A percentile compares a stretch with the other conserved stretches of the same genome.
phyloP scores from a whole-genome alignment of 2,888 invertebrate species.

The Drosophila ezoana region DNA sequence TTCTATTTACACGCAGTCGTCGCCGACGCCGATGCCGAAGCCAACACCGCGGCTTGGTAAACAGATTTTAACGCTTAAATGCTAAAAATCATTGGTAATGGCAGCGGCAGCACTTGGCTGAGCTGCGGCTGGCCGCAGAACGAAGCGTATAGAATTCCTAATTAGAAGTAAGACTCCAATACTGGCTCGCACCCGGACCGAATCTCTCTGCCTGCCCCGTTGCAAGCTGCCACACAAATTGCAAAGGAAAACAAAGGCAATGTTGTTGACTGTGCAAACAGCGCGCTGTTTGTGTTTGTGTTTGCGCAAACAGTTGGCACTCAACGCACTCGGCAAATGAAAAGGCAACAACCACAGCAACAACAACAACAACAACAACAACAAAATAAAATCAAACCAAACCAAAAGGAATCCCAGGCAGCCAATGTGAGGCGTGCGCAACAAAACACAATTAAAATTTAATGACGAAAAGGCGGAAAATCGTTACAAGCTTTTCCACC shows the following conservation, averaged over 20 bases:
- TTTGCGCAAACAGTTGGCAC: constrained; percentile 78
- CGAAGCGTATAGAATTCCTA: constrained; percentile 78
- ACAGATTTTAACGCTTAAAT: constrained; percentile 80
- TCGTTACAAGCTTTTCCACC: constrained; percentile 36
- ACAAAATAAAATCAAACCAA: constrained; percentile 46
- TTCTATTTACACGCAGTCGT: constrained; percentile 70
- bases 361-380: constrained; percentile 9
- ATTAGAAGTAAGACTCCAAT: constrained; percentile 78
- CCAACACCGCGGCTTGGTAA: constrained; percentile 45
- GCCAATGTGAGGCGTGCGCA: constrained; percentile 44
- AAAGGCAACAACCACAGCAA: constrained; percentile 5
- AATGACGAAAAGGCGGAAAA: constrained; percentile 79
- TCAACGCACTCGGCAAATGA: constrained; percentile 48
- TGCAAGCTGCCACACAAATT: constrained; percentile 75
- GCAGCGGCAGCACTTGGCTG: constrained; percentile 16
- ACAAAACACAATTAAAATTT: constrained; percentile 77
- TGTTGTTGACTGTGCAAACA: constrained; percentile 65
- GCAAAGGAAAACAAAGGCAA: constrained; percentile 76
- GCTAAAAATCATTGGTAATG: constrained; percentile 70
- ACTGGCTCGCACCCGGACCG: constrained; percentile 11
- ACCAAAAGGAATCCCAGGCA: constrained; percentile 1
- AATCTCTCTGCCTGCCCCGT: constrained; percentile 5
- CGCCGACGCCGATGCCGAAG: constrained; percentile 2
- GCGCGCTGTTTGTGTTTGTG: constrained; percentile 54
- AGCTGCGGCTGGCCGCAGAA: constrained; percentile 37